A percentile compares a stretch with the other conserved stretches of the same genome.
Conservation (phyloP, 2,888 invertebrate genomes). For the Chouioia cunea region DNA sequence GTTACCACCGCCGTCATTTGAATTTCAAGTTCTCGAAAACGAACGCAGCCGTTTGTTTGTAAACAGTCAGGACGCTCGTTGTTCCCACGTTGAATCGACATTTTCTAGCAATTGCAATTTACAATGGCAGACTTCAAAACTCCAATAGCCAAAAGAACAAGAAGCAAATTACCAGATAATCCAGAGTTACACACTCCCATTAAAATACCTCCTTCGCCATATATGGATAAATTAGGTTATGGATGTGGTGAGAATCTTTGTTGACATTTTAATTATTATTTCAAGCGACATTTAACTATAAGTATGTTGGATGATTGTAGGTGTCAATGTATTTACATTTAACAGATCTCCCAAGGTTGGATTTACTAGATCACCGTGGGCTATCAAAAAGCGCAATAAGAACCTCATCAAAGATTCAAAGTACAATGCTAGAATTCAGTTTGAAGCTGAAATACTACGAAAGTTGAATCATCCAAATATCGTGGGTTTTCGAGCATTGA, state of each 20-base stretch:
- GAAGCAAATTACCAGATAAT: constrained; percentile 53
- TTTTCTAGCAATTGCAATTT: background rate
- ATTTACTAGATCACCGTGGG: constrained; percentile 85
- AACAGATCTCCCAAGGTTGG: constrained; percentile 80
- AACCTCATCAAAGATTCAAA: constrained; percentile 65
- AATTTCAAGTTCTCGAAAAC: too few species aligned
- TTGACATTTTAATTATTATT: constrained; percentile 9
- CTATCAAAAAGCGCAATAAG: constrained; percentile 80
- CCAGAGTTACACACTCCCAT: constrained; percentile 59
- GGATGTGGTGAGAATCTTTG: constrained; percentile 75
- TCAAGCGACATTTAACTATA: constrained; percentile 7
- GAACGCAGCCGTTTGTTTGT: too few species aligned
- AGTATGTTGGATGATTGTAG: constrained; percentile 64
- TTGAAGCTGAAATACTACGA: constrained; percentile 80
- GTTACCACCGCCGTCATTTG: too few species aligned
- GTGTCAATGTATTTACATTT: constrained; percentile 83
- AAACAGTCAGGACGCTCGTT: too few species aligned
- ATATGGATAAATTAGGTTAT: constrained; percentile 79
- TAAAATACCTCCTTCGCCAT: constrained; percentile 80
- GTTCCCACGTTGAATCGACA: constrained; percentile 8
- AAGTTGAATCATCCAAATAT: constrained; percentile 84
- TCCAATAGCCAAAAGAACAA: constrained; percentile 55
- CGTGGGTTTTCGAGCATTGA: constrained; percentile 79
- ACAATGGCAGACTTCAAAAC: constrained; percentile 63
- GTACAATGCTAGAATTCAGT: constrained; percentile 73